Conservation (phyloP, 2,797 vertebrate species). For the Phoeniculus purpureus region DNA sequence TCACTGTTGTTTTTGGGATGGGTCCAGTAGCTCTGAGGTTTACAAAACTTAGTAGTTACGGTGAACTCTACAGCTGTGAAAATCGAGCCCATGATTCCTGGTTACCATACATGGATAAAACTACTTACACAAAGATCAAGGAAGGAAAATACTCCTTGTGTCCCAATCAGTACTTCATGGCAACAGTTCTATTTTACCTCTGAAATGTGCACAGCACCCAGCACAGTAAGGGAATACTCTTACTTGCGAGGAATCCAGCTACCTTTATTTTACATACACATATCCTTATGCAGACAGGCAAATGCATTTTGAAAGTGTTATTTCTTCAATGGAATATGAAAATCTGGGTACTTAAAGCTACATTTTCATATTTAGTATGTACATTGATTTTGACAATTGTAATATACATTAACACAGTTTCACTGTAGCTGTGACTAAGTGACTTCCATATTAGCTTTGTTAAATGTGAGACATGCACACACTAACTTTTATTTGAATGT, state of each 20-base stretch:
- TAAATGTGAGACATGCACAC: not conserved
- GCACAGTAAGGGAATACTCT: not conserved
- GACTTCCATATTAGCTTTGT: conserved; percentile 24
- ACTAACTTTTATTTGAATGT: conserved; percentile 20
- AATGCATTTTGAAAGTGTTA: not conserved
- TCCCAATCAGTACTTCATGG: not conserved
- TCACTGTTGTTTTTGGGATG: not conserved
- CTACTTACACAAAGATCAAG: not conserved
- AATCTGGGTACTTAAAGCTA: not conserved
- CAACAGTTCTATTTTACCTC: not conserved
- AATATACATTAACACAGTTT: not conserved
- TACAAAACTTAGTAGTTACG: not conserved
- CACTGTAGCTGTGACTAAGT: not conserved
- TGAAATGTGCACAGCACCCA: not conserved
- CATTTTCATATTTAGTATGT: not conserved
- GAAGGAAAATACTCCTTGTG: not conserved
- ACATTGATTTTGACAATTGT: conserved; percentile 20
- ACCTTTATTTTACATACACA: not conserved
- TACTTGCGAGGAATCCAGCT: not conserved
- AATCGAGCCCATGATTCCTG: not conserved
- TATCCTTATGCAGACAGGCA: not conserved
- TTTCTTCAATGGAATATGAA: conserved; percentile 23
- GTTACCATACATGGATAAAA: not conserved
- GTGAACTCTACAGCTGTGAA: not conserved
- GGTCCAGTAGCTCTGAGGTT: not conserved